Evolutionary conservation across 2,113 vertebrate species (phyloP), one percentile per base, ranked within the genome.

Genomic region (Lates calcarifer): DNA sequence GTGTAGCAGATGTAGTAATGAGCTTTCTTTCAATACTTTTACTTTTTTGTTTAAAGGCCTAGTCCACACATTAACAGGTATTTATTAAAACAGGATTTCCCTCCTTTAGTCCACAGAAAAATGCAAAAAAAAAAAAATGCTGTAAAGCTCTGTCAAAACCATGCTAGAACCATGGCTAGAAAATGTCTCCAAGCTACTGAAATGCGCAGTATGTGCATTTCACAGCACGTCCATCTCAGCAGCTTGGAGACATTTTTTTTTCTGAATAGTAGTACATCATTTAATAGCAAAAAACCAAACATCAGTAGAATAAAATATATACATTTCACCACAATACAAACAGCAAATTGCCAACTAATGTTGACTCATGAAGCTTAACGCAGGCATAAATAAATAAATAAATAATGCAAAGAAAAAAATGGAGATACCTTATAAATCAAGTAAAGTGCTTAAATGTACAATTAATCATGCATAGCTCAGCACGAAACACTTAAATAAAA

Each of bases 401-500:
- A 73, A 76, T 65, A 74, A 81, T 31, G 61, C 49, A 67, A 65
- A 82, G 45, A 60, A 71, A 37, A 68, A 80, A 76, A 71, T 37
- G 24, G 11, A 85, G 67, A 86, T 76, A 67, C 28, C 62, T 72
- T 77, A 89, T 78, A 74, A 87, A 93, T 92, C 82, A 89, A 74
- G 51, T 18, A 68, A 82, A 88, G 56, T 82, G 43, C 70, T 74
- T 82, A 73, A 77, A 85, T 86, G 74, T 77, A 45, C 77, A 89
- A 91, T 90, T 86, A 87, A 85, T 90, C 85, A 84, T 49, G 64
- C 85, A 81, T 58, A 83, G 69, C 71, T 72, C 60, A 55, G 64
- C 22, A 7, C 70, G 81, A 90, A 81, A 83, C 81, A 77, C 66
- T 68, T 77, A 87, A 93, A 91, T 63, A 85, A 35, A 90, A 92